Evolutionary conservation across 2,797 vertebrate genomes (phyloP).

Genomic region (Neosilurus hyrtlii): DNA sequence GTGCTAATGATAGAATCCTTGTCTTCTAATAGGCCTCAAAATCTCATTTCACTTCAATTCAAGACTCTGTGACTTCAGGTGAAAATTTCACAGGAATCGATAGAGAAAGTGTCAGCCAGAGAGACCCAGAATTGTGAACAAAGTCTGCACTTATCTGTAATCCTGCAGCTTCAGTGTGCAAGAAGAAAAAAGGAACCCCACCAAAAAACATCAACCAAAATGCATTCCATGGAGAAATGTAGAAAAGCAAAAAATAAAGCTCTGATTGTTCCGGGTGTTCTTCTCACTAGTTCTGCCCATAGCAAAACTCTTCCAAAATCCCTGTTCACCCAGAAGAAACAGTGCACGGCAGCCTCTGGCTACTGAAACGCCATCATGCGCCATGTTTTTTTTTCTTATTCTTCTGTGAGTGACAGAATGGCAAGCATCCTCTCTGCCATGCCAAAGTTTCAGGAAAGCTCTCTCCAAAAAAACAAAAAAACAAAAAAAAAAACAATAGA

Average conservation of each 20-base stretch:
- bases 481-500: slow-evolving; percentile 7
- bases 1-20: slow-evolving; percentile 56
- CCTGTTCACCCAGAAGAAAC: slow-evolving; percentile 31
- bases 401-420: slow-evolving; percentile 33
- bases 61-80: slow-evolving; percentile 49
- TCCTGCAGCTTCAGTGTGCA: slow-evolving; percentile 44
- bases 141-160: slow-evolving; percentile 45
- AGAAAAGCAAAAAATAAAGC: slow-evolving; percentile 49
- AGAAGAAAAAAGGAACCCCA: background rate
- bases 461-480: slow-evolving; percentile 25
- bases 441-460: slow-evolving; percentile 38
- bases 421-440: slow-evolving; percentile 30
- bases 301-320: slow-evolving; percentile 27
- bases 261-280: slow-evolving; percentile 34
- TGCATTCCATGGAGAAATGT: slow-evolving; percentile 36
- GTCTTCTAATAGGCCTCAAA: slow-evolving; percentile 62
- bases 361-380: slow-evolving; percentile 12
- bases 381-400: slow-evolving; percentile 14
- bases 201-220: slow-evolving; percentile 23
- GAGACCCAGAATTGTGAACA: slow-evolving; percentile 39
- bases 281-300: slow-evolving; percentile 27
- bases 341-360: slow-evolving; percentile 24
- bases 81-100: slow-evolving; percentile 50
- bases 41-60: slow-evolving; percentile 63
- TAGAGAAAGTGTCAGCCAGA: slow-evolving; percentile 37